These are phyloP conservation scores for Petrolisthes manimaculis DNA, from an alignment of 2,888 invertebrate genomes.

Conservation along the genomic window DNA sequence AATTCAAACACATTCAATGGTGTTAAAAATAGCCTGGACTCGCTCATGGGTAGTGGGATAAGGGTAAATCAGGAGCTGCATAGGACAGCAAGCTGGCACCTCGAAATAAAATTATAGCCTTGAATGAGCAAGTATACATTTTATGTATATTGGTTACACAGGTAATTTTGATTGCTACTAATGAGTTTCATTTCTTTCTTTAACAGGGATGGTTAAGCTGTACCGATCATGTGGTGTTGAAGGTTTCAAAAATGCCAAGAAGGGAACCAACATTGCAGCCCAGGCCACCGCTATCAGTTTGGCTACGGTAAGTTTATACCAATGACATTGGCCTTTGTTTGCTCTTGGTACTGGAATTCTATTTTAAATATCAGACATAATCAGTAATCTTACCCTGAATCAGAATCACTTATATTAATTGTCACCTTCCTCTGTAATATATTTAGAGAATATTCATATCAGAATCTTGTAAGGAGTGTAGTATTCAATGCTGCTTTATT, in stretches of 20 bases:
- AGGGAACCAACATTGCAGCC: slow-evolving; percentile 96
- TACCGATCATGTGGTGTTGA: slow-evolving; percentile 87
- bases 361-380: not conserved
- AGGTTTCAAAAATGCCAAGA: slow-evolving; percentile 94
- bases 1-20: too few species aligned
- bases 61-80: too few species aligned
- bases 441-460: not conserved
- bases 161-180: too few species aligned
- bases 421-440: not conserved
- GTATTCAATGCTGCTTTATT: slow-evolving; percentile 52
- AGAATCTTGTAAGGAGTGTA: not conserved
- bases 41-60: too few species aligned
- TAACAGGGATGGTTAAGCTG: slow-evolving; percentile 74
- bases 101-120: too few species aligned
- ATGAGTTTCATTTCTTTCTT: slow-evolving; percentile 53
- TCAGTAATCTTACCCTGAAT: not conserved
- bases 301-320: slow-evolving; percentile 76
- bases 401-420: not conserved
- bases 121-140: too few species aligned
- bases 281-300: slow-evolving; percentile 90
- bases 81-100: too few species aligned
- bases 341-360: not conserved
- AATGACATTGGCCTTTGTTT: not conserved
- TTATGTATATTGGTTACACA: too few species aligned
- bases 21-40: too few species aligned